A percentile compares a stretch with the other conserved stretches of the same genome.
phyloP scores from a whole-genome alignment of 2,888 invertebrate species.

The Melanchra persicariae region DNA sequence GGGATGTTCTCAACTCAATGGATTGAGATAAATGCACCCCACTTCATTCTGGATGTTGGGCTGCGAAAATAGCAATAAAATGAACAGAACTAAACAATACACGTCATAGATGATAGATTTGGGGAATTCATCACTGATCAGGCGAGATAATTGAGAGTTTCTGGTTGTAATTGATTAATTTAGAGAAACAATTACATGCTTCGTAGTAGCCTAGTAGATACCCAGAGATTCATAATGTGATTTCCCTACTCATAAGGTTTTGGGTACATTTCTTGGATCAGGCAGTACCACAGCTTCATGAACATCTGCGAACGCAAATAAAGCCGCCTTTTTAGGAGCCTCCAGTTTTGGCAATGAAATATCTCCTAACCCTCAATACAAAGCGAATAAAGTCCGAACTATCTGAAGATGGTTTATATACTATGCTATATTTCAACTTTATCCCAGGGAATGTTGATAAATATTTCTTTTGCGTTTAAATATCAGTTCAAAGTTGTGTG shows the following conservation, averaged over 20 bases:
- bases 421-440: conserved; percentile 13
- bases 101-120: conserved; percentile 32
- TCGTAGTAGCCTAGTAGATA: no score
- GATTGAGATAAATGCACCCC: conserved; percentile 79
- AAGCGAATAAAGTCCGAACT: neutral
- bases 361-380: neutral
- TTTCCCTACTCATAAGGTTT: no score
- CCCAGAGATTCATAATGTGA: no score
- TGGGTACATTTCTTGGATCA: no score
- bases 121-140: neutral
- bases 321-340: neutral
- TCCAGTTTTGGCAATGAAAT: neutral
- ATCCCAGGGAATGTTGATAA: neutral
- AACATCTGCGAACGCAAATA: neutral
- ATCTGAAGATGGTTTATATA: neutral
- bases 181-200: neutral
- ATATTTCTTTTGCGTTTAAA: conserved; percentile 13
- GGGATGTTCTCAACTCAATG: conserved; percentile 75
- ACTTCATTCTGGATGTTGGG: conserved; percentile 69
- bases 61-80: conserved; percentile 53
- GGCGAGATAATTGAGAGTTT: conserved; percentile 1
- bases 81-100: conserved; percentile 25
- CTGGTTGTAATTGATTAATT: neutral
- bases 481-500: neutral
- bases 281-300: no score